Conservation (phyloP, 1,140 invertebrate genomes). For the Lordiphosa clarofinis region DNA sequence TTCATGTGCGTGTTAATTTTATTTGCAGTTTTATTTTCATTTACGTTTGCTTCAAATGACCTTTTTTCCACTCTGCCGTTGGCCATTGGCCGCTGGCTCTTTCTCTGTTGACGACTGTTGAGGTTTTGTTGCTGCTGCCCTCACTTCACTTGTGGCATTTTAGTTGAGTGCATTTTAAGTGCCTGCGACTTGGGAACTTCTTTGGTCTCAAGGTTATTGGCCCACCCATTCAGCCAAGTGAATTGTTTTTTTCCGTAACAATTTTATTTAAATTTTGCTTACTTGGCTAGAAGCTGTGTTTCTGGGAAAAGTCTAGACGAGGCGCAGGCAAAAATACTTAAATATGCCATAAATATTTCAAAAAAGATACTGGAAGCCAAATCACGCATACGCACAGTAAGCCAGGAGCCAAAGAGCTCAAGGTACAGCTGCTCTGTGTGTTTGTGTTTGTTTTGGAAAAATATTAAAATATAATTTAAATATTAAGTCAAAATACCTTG, state of each 20-base stretch:
- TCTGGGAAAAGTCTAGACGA: slow-evolving; percentile 34
- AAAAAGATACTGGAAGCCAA: slow-evolving; percentile 16
- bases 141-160: slow-evolving; percentile 50
- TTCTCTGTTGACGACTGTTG: slow-evolving; percentile 21
- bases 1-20: slow-evolving; percentile 53
- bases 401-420: slow-evolving; percentile 4
- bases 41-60: slow-evolving; percentile 41
- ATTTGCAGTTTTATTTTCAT: slow-evolving; percentile 57
- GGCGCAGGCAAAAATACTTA: slow-evolving; percentile 14
- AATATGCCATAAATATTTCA: slow-evolving; percentile 43
- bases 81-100: slow-evolving; percentile 14
- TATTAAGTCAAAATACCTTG: slow-evolving; percentile 27
- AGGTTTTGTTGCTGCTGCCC: slow-evolving; percentile 19
- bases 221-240: slow-evolving; percentile 1
- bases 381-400: slow-evolving; percentile 36
- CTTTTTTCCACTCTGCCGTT: slow-evolving; percentile 30
- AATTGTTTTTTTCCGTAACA: slow-evolving; percentile 23
- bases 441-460: slow-evolving; percentile 21
- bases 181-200: slow-evolving; percentile 10
- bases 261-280: slow-evolving; percentile 41
- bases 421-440: neutral
- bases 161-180: slow-evolving; percentile 60
- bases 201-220: slow-evolving; percentile 37
- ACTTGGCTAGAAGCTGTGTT: slow-evolving; percentile 14
- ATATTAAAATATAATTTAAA: slow-evolving; percentile 36